phyloP scores from a whole-genome alignment of 2,797 vertebrate species.

The Potorous gilbertii region DNA sequence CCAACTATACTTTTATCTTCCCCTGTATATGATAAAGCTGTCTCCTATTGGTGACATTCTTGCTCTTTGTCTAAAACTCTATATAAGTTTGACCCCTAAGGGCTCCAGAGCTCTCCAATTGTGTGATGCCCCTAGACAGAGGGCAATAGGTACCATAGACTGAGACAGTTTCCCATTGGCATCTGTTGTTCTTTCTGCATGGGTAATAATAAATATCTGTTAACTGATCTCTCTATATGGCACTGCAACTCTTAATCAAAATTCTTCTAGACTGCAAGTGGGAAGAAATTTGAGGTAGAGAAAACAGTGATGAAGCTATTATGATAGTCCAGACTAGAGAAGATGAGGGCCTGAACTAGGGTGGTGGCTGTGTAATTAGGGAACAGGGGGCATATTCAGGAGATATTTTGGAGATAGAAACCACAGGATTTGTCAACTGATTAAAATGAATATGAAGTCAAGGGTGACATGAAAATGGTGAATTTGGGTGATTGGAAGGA shows the following conservation, averaged over 20 bases:
- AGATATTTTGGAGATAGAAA: background rate
- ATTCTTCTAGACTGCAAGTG: background rate
- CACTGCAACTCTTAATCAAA: background rate
- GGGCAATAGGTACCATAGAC: no score
- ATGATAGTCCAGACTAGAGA: background rate
- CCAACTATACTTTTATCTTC: background rate
- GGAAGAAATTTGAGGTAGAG: background rate
- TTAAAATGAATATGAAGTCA: background rate
- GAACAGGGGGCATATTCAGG: background rate
- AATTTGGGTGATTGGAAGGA: background rate
- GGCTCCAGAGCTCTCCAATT: background rate
- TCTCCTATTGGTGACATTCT: background rate
- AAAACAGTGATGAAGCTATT: background rate
- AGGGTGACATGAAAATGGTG: background rate
- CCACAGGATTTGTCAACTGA: background rate
- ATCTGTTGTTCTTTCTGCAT: background rate
- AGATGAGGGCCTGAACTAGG: background rate
- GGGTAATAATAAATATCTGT: background rate
- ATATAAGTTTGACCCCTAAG: background rate
- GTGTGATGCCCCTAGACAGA: no score
- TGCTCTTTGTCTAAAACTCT: background rate
- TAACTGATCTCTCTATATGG: background rate
- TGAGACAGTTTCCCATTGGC: background rate
- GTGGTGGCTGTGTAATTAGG: background rate
- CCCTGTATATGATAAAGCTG: background rate